Evolutionary conservation across 2,797 vertebrate species (phyloP).

Genomic region (Tympanoctomys barrerae): DNA sequence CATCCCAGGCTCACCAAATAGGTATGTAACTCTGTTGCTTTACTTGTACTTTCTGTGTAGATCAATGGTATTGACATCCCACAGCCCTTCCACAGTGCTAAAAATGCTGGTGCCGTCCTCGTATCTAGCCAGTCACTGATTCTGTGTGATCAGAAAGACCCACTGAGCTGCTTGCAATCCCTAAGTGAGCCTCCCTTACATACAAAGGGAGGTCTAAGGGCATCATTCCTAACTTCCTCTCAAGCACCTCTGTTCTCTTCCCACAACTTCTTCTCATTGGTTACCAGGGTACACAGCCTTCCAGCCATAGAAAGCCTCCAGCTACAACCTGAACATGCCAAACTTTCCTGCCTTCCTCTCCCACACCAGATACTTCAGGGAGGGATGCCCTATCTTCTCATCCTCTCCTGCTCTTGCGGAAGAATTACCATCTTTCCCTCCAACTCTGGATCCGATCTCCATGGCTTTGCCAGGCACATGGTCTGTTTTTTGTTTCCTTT

Average conservation of each 20-base stretch:
- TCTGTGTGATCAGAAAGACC: background rate
- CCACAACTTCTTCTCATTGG: background rate
- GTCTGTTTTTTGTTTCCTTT: background rate
- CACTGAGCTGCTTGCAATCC: background rate
- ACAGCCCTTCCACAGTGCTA: background rate
- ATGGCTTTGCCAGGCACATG: background rate
- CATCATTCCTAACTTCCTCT: background rate
- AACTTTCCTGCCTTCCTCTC: background rate
- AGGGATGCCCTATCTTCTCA: background rate
- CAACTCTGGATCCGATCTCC: background rate
- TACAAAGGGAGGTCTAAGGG: background rate
- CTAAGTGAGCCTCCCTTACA: background rate
- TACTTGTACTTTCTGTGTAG: background rate
- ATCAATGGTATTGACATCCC: background rate
- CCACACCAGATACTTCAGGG: background rate
- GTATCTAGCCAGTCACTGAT: background rate
- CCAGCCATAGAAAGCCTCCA: background rate
- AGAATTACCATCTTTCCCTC: background rate
- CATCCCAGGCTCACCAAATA: background rate
- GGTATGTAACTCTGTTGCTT: background rate
- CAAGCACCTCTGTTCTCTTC: background rate
- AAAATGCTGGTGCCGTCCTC: background rate
- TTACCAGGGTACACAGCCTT: background rate
- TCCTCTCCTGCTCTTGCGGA: background rate
- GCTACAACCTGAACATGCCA: background rate